Conservation (phyloP, 1,140 invertebrate species). For the Cheumatopsyche charites region DNA sequence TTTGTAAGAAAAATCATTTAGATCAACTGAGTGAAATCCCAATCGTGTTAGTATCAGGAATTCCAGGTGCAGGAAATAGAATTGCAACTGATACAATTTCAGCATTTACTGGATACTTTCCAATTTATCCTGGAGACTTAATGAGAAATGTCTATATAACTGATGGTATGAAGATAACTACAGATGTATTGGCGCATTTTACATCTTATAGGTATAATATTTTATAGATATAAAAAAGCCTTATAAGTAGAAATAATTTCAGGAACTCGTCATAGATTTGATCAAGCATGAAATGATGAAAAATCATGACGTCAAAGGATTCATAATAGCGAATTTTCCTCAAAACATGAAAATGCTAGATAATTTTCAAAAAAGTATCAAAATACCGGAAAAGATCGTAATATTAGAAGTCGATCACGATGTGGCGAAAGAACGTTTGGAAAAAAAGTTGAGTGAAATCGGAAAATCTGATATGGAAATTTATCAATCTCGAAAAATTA, state of each 20-base stretch:
- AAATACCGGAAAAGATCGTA: conserved; percentile 59
- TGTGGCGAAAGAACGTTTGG: conserved; percentile 47
- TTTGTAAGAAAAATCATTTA: conserved; percentile 52
- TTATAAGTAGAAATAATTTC: conserved; percentile 7
- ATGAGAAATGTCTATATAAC: conserved; percentile 47
- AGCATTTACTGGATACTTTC: conserved; percentile 57
- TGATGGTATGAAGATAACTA: conserved; percentile 6
- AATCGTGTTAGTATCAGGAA: conserved; percentile 61
- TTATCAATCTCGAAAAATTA: conserved; percentile 14
- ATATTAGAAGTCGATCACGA: conserved; percentile 57
- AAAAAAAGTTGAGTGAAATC: conserved; percentile 37
- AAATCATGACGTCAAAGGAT: conserved; percentile 56
- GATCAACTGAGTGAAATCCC: conserved; percentile 56
- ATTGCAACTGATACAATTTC: conserved; percentile 60
- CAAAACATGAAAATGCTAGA: conserved; percentile 57
- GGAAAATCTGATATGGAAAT: conserved; percentile 34
- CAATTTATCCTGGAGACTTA: conserved; percentile 59
- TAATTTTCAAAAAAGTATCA: conserved; percentile 59
- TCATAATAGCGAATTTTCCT: conserved; percentile 60
- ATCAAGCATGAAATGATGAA: conserved; percentile 60
- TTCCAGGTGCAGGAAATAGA: conserved; percentile 59
- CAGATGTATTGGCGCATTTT: too few species aligned
- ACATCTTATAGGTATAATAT: background rate
- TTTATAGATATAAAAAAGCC: background rate
- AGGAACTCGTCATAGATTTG: conserved; percentile 59